These are phyloP conservation scores for Pedionomus torquatus DNA, from an alignment of 2,113 vertebrate genomes.

Conservation along the genomic window DNA sequence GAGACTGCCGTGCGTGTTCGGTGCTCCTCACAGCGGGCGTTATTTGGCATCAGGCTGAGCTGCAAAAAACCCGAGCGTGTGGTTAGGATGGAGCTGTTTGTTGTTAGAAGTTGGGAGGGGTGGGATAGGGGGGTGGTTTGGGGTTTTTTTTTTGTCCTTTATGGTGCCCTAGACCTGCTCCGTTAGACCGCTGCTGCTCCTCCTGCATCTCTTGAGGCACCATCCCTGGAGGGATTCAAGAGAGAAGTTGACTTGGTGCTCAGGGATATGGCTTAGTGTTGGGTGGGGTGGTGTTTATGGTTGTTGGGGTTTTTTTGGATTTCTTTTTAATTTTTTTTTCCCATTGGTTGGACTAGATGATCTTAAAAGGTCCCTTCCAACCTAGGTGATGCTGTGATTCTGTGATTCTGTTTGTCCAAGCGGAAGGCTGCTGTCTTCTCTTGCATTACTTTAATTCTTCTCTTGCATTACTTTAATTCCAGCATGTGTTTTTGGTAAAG, in stretches of 20 bases:
- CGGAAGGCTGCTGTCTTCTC: not conserved
- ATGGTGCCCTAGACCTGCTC: not conserved
- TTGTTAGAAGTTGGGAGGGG: not conserved
- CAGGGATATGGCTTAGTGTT: too few species aligned
- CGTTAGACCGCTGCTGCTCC: not conserved
- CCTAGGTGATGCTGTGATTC: too few species aligned
- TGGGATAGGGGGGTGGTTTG: not conserved
- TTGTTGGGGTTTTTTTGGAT: too few species aligned
- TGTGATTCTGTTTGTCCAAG: not conserved
- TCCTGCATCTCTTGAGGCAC: too few species aligned
- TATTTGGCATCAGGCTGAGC: not conserved
- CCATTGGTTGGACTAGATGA: too few species aligned
- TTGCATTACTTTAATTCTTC: constrained; percentile 12
- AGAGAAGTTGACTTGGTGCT: too few species aligned
- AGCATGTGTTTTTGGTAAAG: constrained; percentile 57
- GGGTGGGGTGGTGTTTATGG: too few species aligned
- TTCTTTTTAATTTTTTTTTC: too few species aligned
- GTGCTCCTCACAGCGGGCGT: not conserved
- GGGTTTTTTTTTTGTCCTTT: not conserved
- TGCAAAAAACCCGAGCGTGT: not conserved
- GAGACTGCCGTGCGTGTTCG: not conserved
- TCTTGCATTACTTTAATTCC: not conserved
- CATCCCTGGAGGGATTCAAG: too few species aligned
- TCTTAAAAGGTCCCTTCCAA: too few species aligned
- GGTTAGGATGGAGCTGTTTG: not conserved